Conservation (phyloP, 2,888 invertebrate genomes). For the Gymnoscelis rufifasciata region DNA sequence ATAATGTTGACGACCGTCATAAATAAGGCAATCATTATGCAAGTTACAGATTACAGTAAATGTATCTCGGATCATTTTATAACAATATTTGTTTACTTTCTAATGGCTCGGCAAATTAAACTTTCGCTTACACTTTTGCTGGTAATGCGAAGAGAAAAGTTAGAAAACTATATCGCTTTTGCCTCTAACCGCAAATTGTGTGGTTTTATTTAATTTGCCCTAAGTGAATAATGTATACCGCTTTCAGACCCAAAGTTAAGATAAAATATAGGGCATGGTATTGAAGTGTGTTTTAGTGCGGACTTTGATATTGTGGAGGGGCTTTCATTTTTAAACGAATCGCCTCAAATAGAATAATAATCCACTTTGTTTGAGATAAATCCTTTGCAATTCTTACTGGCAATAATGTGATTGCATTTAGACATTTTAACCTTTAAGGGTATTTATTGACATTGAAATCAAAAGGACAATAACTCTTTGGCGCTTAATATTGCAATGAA, state of each 20-base stretch:
- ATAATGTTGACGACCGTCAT: no score
- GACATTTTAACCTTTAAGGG: no score
- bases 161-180: slow-evolving; percentile 41
- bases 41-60: slow-evolving; percentile 20
- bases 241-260: background rate
- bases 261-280: background rate
- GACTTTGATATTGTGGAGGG: background rate
- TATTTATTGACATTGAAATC: no score
- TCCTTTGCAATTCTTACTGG: background rate
- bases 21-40: slow-evolving; percentile 3
- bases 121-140: slow-evolving; percentile 45
- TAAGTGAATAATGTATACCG: slow-evolving; percentile 1
- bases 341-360: no score
- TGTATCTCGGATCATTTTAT: slow-evolving; percentile 17
- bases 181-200: slow-evolving; percentile 34
- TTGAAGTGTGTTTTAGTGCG: background rate
- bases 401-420: no score
- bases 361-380: background rate
- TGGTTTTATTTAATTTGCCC: slow-evolving; percentile 38
- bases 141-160: slow-evolving; percentile 42
- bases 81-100: slow-evolving; percentile 43
- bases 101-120: slow-evolving; percentile 45
- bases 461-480: no score
- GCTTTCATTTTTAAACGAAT: background rate
- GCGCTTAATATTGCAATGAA: no score